Evolutionary conservation across 2,888 invertebrate species (phyloP).

Genomic region (Apamea crenata): DNA sequence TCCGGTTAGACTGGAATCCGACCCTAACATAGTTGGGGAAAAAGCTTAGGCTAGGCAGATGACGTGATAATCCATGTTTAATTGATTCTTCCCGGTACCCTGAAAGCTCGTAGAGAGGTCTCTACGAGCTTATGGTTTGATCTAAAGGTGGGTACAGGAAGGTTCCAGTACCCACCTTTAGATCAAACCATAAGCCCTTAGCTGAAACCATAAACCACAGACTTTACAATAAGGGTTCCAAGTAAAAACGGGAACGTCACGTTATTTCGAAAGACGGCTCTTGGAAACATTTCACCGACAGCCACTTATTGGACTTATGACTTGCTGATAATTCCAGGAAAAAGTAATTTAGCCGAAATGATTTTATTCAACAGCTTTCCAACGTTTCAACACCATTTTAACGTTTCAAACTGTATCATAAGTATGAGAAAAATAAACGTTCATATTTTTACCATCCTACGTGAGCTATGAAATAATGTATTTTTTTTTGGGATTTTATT

Average conservation of each 20-base stretch:
- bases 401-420: not conserved
- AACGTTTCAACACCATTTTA: not conserved
- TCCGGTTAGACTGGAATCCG: too few relatives aligned
- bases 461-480: not conserved
- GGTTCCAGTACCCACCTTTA: not conserved
- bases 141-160: too few relatives aligned
- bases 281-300: not conserved
- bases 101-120: too few relatives aligned
- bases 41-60: too few relatives aligned
- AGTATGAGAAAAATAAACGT: not conserved
- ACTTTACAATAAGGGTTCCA: not conserved
- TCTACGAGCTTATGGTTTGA: too few relatives aligned
- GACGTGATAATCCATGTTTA: too few relatives aligned
- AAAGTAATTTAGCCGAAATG: not conserved
- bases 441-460: not conserved
- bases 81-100: too few relatives aligned
- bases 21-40: too few relatives aligned
- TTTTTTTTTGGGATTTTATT: not conserved
- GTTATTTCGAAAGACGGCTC: not conserved
- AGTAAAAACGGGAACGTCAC: not conserved
- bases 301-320: not conserved
- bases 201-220: not conserved
- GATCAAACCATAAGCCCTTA: too few relatives aligned
- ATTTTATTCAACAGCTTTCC: not conserved
- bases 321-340: conserved; percentile 4